phyloP scores from a whole-genome alignment of 2,888 invertebrate genomes.

The Conchocele bisecta region DNA sequence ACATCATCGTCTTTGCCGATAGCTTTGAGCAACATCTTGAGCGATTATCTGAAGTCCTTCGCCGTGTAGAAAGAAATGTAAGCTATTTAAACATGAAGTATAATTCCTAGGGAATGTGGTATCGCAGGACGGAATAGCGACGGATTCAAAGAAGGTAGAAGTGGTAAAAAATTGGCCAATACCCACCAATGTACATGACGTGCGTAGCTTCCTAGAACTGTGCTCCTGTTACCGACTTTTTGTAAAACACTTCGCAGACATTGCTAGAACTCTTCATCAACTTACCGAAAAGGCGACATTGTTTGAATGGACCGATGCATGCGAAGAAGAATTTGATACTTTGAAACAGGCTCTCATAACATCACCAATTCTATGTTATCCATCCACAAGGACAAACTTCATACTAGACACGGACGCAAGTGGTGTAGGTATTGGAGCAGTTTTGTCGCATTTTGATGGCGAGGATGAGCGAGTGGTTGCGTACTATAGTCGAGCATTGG shows the following conservation, averaged over 20 bases:
- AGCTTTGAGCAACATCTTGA: constrained; percentile 21
- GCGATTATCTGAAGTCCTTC: constrained; percentile 24
- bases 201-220: background rate
- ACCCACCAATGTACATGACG: background rate
- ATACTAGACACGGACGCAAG: constrained; percentile 58
- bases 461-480: constrained; percentile 49
- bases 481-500: constrained; percentile 23
- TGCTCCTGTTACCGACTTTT: background rate
- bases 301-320: constrained; percentile 44
- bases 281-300: constrained; percentile 22
- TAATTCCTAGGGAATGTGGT: background rate
- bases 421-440: constrained; percentile 49
- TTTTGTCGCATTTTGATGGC: constrained; percentile 42
- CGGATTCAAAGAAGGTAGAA: background rate
- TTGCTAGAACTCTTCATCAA: constrained; percentile 38
- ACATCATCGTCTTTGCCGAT: constrained; percentile 15
- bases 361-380: constrained; percentile 33
- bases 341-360: background rate
- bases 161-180: constrained; percentile 1
- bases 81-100: background rate
- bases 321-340: constrained; percentile 20
- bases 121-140: background rate
- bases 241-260: constrained; percentile 16
- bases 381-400: constrained; percentile 9
- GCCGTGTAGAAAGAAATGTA: constrained; percentile 3